Evolutionary conservation across 2,888 invertebrate genomes (phyloP).

Genomic region (Pristionchus mayeri): DNA sequence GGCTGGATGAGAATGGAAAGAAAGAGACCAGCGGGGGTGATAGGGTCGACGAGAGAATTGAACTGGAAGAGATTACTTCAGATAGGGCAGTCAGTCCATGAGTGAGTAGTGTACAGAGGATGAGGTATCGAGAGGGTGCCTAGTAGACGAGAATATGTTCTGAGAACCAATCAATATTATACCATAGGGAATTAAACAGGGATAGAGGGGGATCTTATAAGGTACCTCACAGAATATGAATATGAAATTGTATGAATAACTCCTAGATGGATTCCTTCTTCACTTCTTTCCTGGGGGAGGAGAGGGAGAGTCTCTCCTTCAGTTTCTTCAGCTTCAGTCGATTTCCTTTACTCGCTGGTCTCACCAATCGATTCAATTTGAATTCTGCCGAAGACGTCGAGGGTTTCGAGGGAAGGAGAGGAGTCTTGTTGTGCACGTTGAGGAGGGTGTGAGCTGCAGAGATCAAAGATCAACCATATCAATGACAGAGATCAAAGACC

Average conservation of each 20-base stretch:
- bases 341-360: conserved; percentile 32
- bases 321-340: conserved; percentile 47
- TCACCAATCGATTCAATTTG: conserved; percentile 39
- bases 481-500: not conserved
- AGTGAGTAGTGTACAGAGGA: not conserved
- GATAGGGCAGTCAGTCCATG: not conserved
- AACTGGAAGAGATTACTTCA: not conserved
- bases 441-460: conserved; percentile 55
- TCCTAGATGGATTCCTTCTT: conserved; percentile 10
- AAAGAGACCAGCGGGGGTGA: not conserved
- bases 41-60: not conserved
- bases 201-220: not conserved
- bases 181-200: not conserved
- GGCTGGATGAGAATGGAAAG: conserved; percentile 27
- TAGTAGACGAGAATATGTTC: conserved; percentile 23
- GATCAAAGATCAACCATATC: not conserved
- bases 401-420: conserved; percentile 44
- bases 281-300: conserved; percentile 27
- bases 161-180: conserved; percentile 35
- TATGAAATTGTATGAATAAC: conserved; percentile 23
- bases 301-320: not conserved
- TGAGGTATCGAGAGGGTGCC: conserved; percentile 4
- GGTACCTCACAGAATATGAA: not conserved
- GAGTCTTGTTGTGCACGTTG: conserved; percentile 53
- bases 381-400: conserved; percentile 18